Conservation (phyloP, 2,888 invertebrate species). For the Iselma pallidipennis region DNA sequence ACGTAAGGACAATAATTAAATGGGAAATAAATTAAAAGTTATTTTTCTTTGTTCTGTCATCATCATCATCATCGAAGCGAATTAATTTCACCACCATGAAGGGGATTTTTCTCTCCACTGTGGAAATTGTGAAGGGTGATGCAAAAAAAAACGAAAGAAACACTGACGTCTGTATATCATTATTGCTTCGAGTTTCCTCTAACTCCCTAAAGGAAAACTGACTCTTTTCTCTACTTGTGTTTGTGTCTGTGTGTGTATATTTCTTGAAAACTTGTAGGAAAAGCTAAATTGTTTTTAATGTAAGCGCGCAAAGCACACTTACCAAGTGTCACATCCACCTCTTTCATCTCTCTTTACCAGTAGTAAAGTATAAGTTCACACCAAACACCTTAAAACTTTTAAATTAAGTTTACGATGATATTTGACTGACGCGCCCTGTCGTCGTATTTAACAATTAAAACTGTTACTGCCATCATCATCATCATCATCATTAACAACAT, state of each 20-base stretch:
- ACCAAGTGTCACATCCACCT: constrained; percentile 26
- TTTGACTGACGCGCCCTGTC: constrained; percentile 44
- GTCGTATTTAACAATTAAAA: constrained; percentile 46
- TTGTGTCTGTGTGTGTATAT: constrained; percentile 1
- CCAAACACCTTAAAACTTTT: constrained; percentile 38
- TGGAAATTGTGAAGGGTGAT: neutral
- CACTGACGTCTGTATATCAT: neutral
- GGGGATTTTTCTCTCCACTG: neutral
- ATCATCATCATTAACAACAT: neutral
- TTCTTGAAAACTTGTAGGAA: constrained; percentile 9
- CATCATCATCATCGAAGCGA: neutral
- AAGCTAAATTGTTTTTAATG: constrained; percentile 34
- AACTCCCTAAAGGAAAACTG: neutral
- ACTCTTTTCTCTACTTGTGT: too few species aligned
- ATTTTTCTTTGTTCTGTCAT: neutral
- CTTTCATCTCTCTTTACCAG: neutral
- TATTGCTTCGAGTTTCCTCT: neutral
- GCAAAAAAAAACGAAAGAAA: neutral
- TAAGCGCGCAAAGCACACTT: constrained; percentile 23
- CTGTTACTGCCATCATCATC: neutral
- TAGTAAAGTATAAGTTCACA: neutral
- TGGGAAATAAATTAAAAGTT: constrained; percentile 8
- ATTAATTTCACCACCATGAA: neutral
- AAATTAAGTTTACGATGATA: constrained; percentile 44
- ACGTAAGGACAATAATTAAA: constrained; percentile 11